Base-by-base conservation (phyloP, 2,113 vertebrate genomes). In the Podilymbus podiceps region DNA sequence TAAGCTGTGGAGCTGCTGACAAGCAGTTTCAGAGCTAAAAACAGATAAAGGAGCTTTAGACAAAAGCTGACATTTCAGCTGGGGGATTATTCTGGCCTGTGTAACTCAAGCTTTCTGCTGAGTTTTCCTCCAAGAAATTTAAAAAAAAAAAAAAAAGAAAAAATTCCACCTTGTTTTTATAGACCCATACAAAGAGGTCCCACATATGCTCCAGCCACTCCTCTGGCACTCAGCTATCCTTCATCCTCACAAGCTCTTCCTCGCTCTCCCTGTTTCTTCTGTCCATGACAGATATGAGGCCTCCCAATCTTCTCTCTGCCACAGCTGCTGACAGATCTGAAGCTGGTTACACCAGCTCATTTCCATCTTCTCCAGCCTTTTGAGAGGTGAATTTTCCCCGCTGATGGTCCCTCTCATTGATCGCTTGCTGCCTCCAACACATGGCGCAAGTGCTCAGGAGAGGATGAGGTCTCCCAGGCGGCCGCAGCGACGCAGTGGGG, bases 31-130 rank as follows among this genome's bases (percentile, higher is more conserved):
- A 0, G 23, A 44, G 62, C 71, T 92, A 72, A 95, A 82, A 68
- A 11, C 62, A 90, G 74, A 82, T 52, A 82, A 89, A 90, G 80
- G 46, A 2, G 8, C 42, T 67, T 86, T 15, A 85, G 82, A 69
- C 78, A 82, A 94, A 85, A 85, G 74, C 71, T 95, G 78, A 85
- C 5, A 22, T 83, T 94, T 83, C 79, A 88, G 66, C 35, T 33
- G 67, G 83, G 69, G 67, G 53, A 79, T 88, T 74, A 69, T 40
- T 80, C 66, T 55, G 44, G 74, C 52, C 64, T 22, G 86, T 63
- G 53, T 86, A 95, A 24, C 49, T 82, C 31, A 64, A 80, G 30
- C 67, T 77, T 85, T 77, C 47, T 72, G 50, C 30, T 69, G 30
- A 64, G 25, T 92, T 75, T 67, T 77, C 62, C 76, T 68, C 47